phyloP scores from a whole-genome alignment of 2,888 invertebrate species.

The Vandiemenella viatica region DNA sequence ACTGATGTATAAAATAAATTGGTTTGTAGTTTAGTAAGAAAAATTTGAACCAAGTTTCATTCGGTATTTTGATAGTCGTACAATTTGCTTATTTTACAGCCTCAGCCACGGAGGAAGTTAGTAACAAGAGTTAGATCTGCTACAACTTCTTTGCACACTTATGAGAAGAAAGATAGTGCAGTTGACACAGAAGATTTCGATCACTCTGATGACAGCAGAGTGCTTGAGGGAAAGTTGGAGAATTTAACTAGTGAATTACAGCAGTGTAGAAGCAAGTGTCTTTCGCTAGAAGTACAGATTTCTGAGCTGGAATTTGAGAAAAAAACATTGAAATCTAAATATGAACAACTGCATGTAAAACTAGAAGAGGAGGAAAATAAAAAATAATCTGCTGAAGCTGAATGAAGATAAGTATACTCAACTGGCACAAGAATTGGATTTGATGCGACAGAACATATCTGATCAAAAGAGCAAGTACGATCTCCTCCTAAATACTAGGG shows the following conservation, averaged over 20 bases:
- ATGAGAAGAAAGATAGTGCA: neutral
- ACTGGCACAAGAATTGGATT: no score
- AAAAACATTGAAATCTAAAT: no score
- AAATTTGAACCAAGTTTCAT: no score
- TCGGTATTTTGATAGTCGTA: no score
- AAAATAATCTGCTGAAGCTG: no score
- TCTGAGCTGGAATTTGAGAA: neutral
- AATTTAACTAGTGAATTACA: neutral
- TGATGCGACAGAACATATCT: no score
- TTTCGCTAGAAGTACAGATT: neutral
- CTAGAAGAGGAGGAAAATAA: no score
- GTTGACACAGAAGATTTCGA: neutral
- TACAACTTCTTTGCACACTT: neutral
- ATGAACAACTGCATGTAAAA: no score
- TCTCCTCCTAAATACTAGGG: neutral
- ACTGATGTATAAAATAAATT: no score
- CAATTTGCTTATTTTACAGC: no score
- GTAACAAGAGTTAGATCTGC: neutral
- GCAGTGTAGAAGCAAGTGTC: neutral
- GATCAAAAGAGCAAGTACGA: neutral
- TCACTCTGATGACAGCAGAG: neutral
- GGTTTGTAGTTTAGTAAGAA: no score
- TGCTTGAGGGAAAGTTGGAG: neutral
- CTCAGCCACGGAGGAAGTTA: conserved; percentile 1
- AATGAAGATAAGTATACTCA: no score